phyloP scores from a whole-genome alignment of 2,113 vertebrate genomes.

The Dicrurus megarhynchus region DNA sequence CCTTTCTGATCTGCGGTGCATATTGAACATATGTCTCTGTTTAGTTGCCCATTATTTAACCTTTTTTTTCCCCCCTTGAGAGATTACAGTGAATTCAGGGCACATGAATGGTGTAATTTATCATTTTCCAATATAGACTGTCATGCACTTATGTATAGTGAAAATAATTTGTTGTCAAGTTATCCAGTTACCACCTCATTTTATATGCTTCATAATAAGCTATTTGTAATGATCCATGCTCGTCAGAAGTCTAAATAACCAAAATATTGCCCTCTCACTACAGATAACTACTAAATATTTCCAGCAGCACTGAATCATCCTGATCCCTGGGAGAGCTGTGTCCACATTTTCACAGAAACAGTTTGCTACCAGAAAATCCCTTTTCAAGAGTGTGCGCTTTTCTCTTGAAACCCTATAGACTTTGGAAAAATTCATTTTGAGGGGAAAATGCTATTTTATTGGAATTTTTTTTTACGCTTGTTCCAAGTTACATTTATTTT shows the following conservation, averaged over 20 bases:
- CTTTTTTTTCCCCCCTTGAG: background rate
- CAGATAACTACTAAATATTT: conserved; percentile 38
- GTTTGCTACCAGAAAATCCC: conserved; percentile 34
- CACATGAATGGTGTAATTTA: conserved; percentile 16
- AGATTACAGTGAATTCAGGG: conserved; percentile 4
- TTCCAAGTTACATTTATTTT: background rate
- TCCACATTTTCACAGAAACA: background rate
- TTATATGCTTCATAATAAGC: conserved; percentile 3
- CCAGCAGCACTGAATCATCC: conserved; percentile 13
- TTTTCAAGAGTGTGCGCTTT: background rate
- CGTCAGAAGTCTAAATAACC: conserved; percentile 21
- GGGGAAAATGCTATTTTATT: background rate
- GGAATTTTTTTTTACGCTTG: background rate
- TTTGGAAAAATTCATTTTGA: background rate
- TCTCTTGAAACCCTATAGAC: background rate
- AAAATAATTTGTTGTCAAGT: conserved; percentile 59
- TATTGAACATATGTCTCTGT: conserved; percentile 48
- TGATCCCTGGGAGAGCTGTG: background rate
- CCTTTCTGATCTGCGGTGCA: conserved; percentile 24
- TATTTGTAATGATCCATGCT: conserved; percentile 44
- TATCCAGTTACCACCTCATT: conserved; percentile 40
- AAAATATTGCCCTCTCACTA: conserved; percentile 27
- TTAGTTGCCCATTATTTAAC: conserved; percentile 53
- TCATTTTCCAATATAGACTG: conserved; percentile 38
- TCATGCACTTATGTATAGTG: background rate